These are phyloP conservation scores for Diuraphis noxia DNA, from an alignment of 1,140 invertebrate species.

Conservation along the genomic window DNA sequence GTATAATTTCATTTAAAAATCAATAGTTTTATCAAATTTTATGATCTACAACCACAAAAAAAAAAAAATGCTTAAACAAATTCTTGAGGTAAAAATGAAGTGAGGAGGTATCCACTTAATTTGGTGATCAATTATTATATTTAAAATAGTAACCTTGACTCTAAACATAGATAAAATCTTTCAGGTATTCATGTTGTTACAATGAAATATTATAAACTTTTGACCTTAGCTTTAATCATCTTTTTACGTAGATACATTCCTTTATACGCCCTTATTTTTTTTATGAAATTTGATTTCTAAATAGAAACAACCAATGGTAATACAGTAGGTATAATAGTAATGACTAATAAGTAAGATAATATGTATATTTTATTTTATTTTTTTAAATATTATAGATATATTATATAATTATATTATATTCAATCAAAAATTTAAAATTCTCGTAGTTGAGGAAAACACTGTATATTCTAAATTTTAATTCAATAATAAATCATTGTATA, in stretches of 20 bases:
- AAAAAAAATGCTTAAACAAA: not conserved
- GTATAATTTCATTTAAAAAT: not conserved
- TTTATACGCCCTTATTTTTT: not conserved
- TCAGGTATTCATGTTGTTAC: not conserved
- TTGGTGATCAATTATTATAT: not conserved
- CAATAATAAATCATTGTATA: no score
- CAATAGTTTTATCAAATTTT: not conserved
- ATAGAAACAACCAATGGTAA: not conserved
- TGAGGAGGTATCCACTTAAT: not conserved
- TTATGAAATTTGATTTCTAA: not conserved
- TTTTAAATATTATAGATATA: no score
- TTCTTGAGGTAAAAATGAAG: not conserved
- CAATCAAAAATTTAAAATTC: no score
- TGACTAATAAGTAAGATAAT: not conserved
- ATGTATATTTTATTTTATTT: no score
- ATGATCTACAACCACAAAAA: not conserved
- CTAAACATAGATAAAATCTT: not conserved
- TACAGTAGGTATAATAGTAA: not conserved
- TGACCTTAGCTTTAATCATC: not conserved
- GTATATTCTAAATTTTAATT: no score
- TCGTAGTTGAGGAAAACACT: no score
- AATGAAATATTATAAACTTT: not conserved
- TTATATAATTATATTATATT: no score
- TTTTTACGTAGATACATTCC: not conserved
- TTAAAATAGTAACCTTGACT: not conserved